These are phyloP conservation scores for Tauraco hartlaubi DNA, from an alignment of 2,797 vertebrate genomes.

Conservation along the genomic window DNA sequence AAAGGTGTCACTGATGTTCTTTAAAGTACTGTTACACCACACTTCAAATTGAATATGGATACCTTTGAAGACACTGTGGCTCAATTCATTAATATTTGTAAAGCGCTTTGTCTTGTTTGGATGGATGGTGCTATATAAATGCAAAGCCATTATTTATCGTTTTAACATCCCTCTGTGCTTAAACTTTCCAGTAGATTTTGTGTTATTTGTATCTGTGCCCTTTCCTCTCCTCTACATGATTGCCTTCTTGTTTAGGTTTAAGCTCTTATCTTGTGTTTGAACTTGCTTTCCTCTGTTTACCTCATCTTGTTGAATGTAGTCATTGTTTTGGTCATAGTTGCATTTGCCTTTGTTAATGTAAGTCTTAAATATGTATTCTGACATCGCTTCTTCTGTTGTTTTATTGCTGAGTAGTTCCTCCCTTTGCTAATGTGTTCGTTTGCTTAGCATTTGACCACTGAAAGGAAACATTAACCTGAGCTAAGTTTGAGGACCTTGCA, in stretches of 20 bases:
- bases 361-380: background rate
- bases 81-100: slow-evolving; percentile 65
- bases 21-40: background rate
- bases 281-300: background rate
- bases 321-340: background rate
- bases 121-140: slow-evolving; percentile 69
- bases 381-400: background rate
- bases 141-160: slow-evolving; percentile 20
- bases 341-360: background rate
- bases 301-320: background rate
- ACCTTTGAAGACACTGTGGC: slow-evolving; percentile 21
- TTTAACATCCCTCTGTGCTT: background rate
- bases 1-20: background rate
- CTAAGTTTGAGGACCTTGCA: background rate
- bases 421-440: background rate
- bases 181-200: background rate
- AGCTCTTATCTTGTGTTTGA: background rate
- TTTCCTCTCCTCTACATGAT: background rate
- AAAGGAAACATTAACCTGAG: background rate
- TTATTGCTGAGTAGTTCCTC: background rate
- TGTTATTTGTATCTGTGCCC: background rate
- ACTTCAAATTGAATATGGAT: slow-evolving; percentile 11
- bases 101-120: slow-evolving; percentile 70
- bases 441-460: background rate
- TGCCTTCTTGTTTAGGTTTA: background rate